Evolutionary conservation across 2,888 invertebrate species (phyloP), one percentile per base, ranked within the genome.

Genomic region (Malacosoma neustria): DNA sequence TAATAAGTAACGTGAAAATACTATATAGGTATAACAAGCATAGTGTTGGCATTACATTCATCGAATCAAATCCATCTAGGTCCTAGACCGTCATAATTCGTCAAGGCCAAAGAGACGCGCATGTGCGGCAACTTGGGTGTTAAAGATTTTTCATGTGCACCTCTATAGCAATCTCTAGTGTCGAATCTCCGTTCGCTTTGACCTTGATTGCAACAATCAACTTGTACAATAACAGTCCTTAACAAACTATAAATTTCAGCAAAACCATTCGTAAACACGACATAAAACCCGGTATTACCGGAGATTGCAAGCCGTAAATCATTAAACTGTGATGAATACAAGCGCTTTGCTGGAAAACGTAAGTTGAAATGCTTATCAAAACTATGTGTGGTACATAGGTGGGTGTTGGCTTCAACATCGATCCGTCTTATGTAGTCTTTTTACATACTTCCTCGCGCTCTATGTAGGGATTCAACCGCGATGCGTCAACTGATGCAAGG

Each of bases 381-480:
- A 34, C 9, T 46, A 45, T 48, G 46, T 47, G 52, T 52, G 54
- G 54, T 48, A 22, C 22, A 22, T 3, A 56, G 54, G 56, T 57
- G 66, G 60, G 69, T 72, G 73, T 67, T 65, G 69, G 62, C 68
- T 64, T 54, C 72, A 61, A 63, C 73, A 84, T 82, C 77, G 82
- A 82, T 81, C 81, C 77, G 72, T 71, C 74, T 76, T 81, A 81
- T 79, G 58, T 82, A 72, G 66, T 48, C 57, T 54, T 75, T 76
- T 61, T 80, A 80, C 77, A 80, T 79, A 76, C 64, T 71, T 73
- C 72, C 73, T 73, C 73, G 66, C 71, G 65, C 64, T 63, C 64
- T 79, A 79, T 80, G 76, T 81, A 71, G 80, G 74, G 77, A 76
- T 77, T 76, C 74, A 75, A 76, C 74, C 67, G 76, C 76, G 76